Evolutionary conservation across 2,888 invertebrate genomes (phyloP), one percentile per base, ranked within the genome.

Genomic region (Cordilura impudica): DNA sequence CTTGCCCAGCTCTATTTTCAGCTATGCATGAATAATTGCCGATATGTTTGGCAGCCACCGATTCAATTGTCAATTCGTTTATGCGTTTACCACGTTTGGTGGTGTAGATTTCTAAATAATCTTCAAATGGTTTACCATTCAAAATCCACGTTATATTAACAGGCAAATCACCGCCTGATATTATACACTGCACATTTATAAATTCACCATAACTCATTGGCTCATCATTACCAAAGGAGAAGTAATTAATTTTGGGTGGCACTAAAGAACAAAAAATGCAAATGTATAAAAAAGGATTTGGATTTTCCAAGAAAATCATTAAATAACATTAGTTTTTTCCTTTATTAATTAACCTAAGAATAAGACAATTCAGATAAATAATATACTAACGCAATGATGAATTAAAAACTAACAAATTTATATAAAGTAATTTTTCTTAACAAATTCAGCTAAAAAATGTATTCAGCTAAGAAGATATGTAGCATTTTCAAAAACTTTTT

Each of bases 1-100:
- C 92, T 81, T 90, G 90, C 84, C 95, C 96, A 74, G 94, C 95
- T 83, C 91, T 91, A 90, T 95, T 96, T 89, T 93, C 92, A 71
- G 94, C 95, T 83, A 92, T 91, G 88, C 95, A 95, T 82, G 94
- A 93, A 89, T 95, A 95, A 88, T 94, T 94, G 78, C 95, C 95
- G 75, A 93, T 93, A 89, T 95, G 94, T 85, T 92, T 92, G 82
- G 93, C 93, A 84, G 92, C 91, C 71, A 94, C 93, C 6, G 94
- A 92, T 83, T 93, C 93, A 85, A 95, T 94, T 85, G 93, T 93
- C 84, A 95, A 90, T 61, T 90, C 90, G 81, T 91, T 91, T 54
- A 91, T 91, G 81, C 91, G 90, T 85, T 91, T 91, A 72, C 91
- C 91, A 81, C 88, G 85, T 80, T 86, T 89, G 1, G 87, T 87